A percentile compares a stretch with the other conserved stretches of the same genome.
phyloP scores from a whole-genome alignment of 2,888 invertebrate genomes.

The Cheilosia grossa region DNA sequence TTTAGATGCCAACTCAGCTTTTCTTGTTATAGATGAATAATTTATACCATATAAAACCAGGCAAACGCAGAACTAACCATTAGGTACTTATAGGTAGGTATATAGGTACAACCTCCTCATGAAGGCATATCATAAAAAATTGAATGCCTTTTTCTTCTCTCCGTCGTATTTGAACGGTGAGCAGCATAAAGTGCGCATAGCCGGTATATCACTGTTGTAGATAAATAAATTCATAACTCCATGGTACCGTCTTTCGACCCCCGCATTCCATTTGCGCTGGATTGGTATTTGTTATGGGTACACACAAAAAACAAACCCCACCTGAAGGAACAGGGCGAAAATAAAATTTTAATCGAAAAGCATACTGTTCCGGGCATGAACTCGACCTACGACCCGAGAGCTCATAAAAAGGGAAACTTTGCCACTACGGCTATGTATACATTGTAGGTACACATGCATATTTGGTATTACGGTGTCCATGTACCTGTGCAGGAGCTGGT shows the following conservation, averaged over 20 bases:
- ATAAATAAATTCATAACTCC: conserved; percentile 72
- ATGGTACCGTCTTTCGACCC: neutral
- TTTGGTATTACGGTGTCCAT: conserved; percentile 4
- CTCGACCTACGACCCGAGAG: conserved; percentile 66
- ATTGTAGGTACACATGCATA: conserved; percentile 8
- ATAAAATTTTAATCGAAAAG: conserved; percentile 51
- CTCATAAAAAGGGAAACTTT: conserved; percentile 66
- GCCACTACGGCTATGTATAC: neutral
- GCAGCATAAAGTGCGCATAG: conserved; percentile 73
- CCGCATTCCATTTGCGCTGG: conserved; percentile 10
- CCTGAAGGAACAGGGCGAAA: conserved; percentile 27
- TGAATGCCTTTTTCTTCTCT: conserved; percentile 39
- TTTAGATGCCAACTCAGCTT: too few species aligned
- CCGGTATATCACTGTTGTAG: conserved; percentile 52
- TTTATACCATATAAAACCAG: neutral
- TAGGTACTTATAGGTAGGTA: too few species aligned
- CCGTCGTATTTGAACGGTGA: conserved; percentile 41
- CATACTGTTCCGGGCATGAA: conserved; percentile 42
- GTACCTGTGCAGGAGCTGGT: conserved; percentile 2
- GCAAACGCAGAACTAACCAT: neutral
- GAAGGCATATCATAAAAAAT: conserved; percentile 64
- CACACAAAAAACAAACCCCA: conserved; percentile 15
- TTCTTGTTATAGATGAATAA: conserved; percentile 4
- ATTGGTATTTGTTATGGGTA: neutral
- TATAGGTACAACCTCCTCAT: neutral